Evolutionary conservation across 2,888 invertebrate species (phyloP).

Genomic region (Plebejus anna): DNA sequence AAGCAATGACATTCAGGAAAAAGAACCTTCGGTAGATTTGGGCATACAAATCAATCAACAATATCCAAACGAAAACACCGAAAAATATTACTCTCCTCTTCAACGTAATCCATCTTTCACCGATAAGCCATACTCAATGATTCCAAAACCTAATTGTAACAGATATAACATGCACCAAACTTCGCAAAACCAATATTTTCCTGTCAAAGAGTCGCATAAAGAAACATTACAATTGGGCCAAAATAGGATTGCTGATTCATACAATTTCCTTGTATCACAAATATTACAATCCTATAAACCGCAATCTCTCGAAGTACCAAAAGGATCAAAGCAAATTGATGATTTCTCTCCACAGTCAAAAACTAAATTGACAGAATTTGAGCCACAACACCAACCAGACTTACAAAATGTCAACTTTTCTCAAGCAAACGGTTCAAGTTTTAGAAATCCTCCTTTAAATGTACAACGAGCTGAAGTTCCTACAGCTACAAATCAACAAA

Average conservation of each 20-base stretch:
- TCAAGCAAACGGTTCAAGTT: neutral
- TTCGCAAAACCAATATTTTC: neutral
- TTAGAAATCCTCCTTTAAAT: neutral
- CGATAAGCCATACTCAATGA: neutral
- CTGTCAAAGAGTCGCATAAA: neutral
- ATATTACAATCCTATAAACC: neutral
- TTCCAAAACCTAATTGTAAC: neutral
- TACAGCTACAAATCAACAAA: neutral
- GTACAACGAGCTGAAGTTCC: neutral
- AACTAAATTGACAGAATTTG: neutral
- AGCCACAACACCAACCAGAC: neutral
- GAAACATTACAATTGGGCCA: neutral
- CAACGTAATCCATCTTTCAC: neutral
- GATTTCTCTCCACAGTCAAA: neutral
- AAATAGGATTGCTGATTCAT: neutral
- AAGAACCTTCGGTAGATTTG: neutral
- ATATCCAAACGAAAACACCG: neutral
- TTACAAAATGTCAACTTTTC: neutral
- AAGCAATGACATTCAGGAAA: neutral
- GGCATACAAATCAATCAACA: neutral
- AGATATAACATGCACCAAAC: neutral
- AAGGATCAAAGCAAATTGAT: neutral
- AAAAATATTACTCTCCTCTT: neutral
- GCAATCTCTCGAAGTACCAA: neutral
- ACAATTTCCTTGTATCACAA: neutral